Percentiles rank a stretch among this genome's conserved stretches.
phyloP scores from a whole-genome alignment of 2,888 invertebrate species.

The Luperina nickerlii region DNA sequence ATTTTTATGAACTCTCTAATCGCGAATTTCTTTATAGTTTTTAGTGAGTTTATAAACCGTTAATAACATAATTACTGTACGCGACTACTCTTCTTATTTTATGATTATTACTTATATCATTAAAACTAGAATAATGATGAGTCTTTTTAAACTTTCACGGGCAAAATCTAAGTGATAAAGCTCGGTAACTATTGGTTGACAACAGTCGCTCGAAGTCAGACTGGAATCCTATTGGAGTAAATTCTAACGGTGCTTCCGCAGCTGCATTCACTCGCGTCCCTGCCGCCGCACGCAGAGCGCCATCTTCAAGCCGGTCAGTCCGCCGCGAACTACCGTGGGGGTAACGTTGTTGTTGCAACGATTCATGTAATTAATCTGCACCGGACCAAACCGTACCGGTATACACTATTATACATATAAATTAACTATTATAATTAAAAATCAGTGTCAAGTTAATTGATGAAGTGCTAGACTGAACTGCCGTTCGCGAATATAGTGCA shows the following conservation, averaged over 20 bases:
- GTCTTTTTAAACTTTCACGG: constrained; percentile 85
- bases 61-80: constrained; percentile 69
- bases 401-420: constrained; percentile 69
- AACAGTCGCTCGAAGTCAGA: constrained; percentile 53
- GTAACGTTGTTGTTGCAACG: constrained; percentile 73
- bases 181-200: constrained; percentile 73
- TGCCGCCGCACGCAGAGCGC: constrained; percentile 79
- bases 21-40: constrained; percentile 17
- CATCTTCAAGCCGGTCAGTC: constrained; percentile 86
- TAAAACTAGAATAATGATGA: constrained; percentile 71
- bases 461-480: constrained; percentile 78
- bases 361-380: constrained; percentile 70
- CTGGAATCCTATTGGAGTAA: constrained; percentile 75
- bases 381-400: constrained; percentile 78
- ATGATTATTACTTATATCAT: constrained; percentile 62
- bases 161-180: constrained; percentile 70
- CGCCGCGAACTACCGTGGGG: constrained; percentile 86
- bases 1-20: constrained; percentile 21
- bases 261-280: constrained; percentile 83
- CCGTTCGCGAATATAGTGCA: constrained; percentile 81
- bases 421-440: constrained; percentile 69
- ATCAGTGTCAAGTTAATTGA: constrained; percentile 83
- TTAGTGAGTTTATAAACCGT: constrained; percentile 55
- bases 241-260: constrained; percentile 75
- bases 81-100: constrained; percentile 51